Base-by-base conservation (phyloP, 1,140 invertebrate genomes). In the Coboldia fuscipes region DNA sequence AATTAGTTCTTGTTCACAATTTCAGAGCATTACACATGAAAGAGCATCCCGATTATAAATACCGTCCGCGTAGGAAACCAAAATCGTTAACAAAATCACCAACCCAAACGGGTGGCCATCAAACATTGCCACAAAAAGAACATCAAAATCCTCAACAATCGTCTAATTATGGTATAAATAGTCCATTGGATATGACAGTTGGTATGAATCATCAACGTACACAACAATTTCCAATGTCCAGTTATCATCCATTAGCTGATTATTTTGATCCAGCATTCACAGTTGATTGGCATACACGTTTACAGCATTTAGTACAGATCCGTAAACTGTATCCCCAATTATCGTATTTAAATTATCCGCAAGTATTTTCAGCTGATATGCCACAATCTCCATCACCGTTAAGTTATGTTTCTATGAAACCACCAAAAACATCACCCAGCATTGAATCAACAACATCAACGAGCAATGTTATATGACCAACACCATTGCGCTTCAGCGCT, bases 21-120 rank as follows among this genome's bases (percentile, higher is more conserved):
- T 60, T 14, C 63, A 85, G 81, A 56, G 85, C 86, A 15, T 65
- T 93, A 9, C 90, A 96, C 63, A 96, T 96, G 90, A 89, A 90
- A 60, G 86, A 93, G 53, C 84, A 93, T 52, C 86, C 86, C 4
- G 86, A 92, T 56, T 92, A 93, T 66, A 92, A 93, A 60, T 93
- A 92, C 58, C 68, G 86, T 20, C 88, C 86, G 10, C 65, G 86
- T 33, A 63, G 85, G 41, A 92, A 92, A 58, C 89, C 89, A 1
- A 96, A 96, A 50, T 65, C 69, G 0, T 53, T 72, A 4, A 56
- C 50, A 39, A 54, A 55, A 40, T 50, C 51, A n/a, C 51, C 51
- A 9, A 47, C 51, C 33, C 49, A 51, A 17, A 6, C 21, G 12
- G 17, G 32, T 24, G n/a, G n/a, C n/a, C n/a, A n/a, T n/a, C n/a